Evolutionary conservation across 2,888 invertebrate genomes (phyloP).

Genomic region (Anaspis maculata): DNA sequence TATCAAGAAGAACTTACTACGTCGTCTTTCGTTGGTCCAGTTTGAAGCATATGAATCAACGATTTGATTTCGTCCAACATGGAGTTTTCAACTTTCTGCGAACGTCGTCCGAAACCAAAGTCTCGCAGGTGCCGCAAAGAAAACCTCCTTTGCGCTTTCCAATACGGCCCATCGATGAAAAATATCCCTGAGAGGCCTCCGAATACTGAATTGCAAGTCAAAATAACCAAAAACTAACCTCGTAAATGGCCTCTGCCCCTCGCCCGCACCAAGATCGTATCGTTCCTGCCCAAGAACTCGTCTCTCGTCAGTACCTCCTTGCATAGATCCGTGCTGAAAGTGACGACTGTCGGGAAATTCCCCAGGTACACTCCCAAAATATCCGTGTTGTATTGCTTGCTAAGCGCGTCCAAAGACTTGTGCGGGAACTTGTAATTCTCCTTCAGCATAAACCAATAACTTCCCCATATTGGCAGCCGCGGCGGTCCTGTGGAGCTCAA

Average conservation of each 20-base stretch:
- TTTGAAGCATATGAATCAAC: conserved; percentile 44
- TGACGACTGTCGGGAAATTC: conserved; percentile 42
- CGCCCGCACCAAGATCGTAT: conserved; percentile 42
- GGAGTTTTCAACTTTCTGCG: conserved; percentile 45
- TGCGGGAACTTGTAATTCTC: conserved; percentile 47
- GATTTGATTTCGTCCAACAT: conserved; percentile 43
- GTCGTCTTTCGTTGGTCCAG: conserved; percentile 42
- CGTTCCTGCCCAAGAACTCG: conserved; percentile 55
- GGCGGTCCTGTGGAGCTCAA: too few relatives aligned
- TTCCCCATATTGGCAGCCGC: conserved; percentile 54
- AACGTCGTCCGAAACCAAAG: conserved; percentile 60
- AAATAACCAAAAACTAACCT: too few relatives aligned
- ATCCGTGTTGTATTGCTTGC: conserved; percentile 51
- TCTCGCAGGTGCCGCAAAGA: conserved; percentile 57
- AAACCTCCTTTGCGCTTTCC: conserved; percentile 61
- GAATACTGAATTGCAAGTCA: too few relatives aligned
- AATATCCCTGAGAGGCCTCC: too few relatives aligned
- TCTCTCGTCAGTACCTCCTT: conserved; percentile 51
- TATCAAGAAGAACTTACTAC: too few relatives aligned
- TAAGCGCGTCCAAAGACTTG: conserved; percentile 44
- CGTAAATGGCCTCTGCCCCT: conserved; percentile 48
- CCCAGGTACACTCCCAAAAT: conserved; percentile 53
- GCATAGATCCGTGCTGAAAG: conserved; percentile 47
- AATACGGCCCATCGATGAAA: conserved; percentile 54
- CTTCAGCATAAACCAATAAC: conserved; percentile 50